phyloP scores from a whole-genome alignment of 2,113 vertebrate species.

The Percopsis transmontana region DNA sequence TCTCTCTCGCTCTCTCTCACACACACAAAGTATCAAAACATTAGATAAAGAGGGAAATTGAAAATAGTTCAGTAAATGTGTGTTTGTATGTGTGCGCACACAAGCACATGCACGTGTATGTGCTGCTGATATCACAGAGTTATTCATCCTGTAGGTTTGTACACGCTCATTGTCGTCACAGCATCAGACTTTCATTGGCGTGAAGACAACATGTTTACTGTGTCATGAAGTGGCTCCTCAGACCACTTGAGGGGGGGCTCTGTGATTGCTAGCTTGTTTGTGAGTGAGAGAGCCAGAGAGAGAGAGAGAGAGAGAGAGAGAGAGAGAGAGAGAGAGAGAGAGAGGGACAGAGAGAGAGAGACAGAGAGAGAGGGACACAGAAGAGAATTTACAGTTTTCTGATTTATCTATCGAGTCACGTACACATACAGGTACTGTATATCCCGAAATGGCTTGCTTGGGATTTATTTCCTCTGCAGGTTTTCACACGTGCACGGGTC shows the following conservation, averaged over 20 bases:
- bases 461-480: too few species aligned
- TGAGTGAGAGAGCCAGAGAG: constrained; percentile 4
- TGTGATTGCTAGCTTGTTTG: too few species aligned
- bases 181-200: too few species aligned
- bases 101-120: not conserved
- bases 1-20: not conserved
- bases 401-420: too few species aligned
- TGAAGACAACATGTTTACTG: too few species aligned
- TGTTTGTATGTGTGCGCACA: not conserved
- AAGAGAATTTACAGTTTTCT: too few species aligned
- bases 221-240: not conserved
- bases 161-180: too few species aligned
- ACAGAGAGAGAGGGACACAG: constrained; percentile 12
- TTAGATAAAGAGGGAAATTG: too few species aligned
- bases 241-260: not conserved
- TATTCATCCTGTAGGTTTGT: not conserved
- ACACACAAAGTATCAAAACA: not conserved
- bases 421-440: too few species aligned
- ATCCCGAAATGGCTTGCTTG: too few species aligned
- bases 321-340: constrained; percentile 43
- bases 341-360: constrained; percentile 1
- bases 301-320: constrained; percentile 21
- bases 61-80: not conserved
- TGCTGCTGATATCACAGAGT: not conserved
- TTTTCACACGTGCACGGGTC: too few species aligned